Percentiles rank a stretch among this genome's conserved stretches.
Conservation (phyloP, 2,113 vertebrate genomes). For the Pavo muticus region DNA sequence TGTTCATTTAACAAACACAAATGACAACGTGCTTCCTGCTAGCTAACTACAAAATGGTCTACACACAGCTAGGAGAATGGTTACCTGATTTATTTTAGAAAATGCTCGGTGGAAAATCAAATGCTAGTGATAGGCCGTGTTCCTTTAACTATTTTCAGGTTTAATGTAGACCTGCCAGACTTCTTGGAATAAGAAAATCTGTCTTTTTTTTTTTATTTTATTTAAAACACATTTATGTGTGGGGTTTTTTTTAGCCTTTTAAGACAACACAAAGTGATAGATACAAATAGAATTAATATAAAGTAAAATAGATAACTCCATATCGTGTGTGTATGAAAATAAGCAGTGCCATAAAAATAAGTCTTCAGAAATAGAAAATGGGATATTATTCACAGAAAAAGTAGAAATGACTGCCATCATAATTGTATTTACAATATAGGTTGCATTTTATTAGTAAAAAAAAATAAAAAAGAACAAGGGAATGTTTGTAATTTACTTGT, state of each 20-base stretch:
- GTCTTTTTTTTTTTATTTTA: not conserved
- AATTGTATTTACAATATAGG: not conserved
- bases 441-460: not conserved
- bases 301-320: not conserved
- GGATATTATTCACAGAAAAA: not conserved
- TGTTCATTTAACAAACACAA: slow-evolving; percentile 38
- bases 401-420: not conserved
- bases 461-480: not conserved
- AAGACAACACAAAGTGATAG: not conserved
- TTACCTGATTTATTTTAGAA: not conserved
- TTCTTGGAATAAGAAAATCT: not conserved
- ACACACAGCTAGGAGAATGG: not conserved
- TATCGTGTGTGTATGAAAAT: not conserved
- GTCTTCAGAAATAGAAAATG: not conserved
- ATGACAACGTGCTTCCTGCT: not conserved
- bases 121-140: not conserved
- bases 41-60: slow-evolving; percentile 28
- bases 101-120: slow-evolving; percentile 16
- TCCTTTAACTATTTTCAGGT: not conserved
- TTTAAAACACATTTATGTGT: not conserved
- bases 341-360: not conserved
- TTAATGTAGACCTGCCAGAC: slow-evolving; percentile 5
- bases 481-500: slow-evolving; percentile 22
- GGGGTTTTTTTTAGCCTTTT: not conserved
- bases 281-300: not conserved